Evolutionary conservation across 2,113 vertebrate genomes (phyloP).

Genomic region (Verasper variegatus): DNA sequence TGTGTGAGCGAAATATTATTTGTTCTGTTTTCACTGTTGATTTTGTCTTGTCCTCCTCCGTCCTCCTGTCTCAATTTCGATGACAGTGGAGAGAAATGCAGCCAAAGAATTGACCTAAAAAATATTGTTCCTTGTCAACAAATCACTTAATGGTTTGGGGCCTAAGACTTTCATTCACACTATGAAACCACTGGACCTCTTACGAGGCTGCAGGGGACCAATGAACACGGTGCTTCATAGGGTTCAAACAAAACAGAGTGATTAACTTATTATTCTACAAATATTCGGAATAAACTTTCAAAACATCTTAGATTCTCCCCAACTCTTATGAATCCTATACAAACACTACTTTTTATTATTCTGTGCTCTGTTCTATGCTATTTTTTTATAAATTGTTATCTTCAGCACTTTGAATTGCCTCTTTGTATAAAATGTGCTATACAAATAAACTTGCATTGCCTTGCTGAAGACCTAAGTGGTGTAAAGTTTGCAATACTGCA

Average conservation of each 20-base stretch:
- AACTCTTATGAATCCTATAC: not conserved
- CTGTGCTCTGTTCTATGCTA: not conserved
- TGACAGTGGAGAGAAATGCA: conserved; percentile 53
- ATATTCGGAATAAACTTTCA: not conserved
- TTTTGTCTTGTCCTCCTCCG: conserved; percentile 60
- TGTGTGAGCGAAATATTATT: conserved; percentile 74
- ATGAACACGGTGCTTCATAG: not conserved
- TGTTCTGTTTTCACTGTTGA: conserved; percentile 74
- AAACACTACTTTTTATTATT: not conserved
- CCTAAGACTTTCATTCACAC: not conserved
- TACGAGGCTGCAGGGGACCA: not conserved
- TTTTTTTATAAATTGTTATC: not conserved
- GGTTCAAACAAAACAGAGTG: not conserved
- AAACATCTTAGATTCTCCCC: not conserved
- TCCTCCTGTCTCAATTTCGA: conserved; percentile 70
- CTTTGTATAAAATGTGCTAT: not conserved
- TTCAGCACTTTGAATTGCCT: not conserved
- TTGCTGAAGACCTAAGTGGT: not conserved
- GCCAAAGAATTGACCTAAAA: conserved; percentile 26
- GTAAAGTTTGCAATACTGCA: too few species aligned
- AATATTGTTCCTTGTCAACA: not conserved
- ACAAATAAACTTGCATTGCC: not conserved
- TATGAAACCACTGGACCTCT: not conserved
- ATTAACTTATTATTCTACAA: not conserved
- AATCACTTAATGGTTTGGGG: not conserved